phyloP scores from a whole-genome alignment of 2,888 invertebrate genomes.

The Pandemis heparana region DNA sequence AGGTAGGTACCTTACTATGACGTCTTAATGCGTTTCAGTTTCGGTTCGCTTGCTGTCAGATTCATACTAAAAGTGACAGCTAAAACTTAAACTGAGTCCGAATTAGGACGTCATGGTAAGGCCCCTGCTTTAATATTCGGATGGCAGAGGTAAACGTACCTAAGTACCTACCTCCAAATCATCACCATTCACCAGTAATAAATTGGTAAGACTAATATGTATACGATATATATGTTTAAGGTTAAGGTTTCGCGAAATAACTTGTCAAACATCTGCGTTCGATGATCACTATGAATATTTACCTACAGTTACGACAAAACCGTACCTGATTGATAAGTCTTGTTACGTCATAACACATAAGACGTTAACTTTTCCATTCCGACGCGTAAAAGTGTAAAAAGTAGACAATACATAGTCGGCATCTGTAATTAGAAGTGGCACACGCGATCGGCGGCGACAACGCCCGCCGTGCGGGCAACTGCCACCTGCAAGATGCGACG shows the following conservation, averaged over 20 bases:
- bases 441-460: slow-evolving; percentile 61
- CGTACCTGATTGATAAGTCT: slow-evolving; percentile 48
- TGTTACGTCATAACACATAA: slow-evolving; percentile 68
- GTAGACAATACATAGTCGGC: slow-evolving; percentile 72
- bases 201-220: background rate
- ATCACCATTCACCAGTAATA: background rate
- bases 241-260: slow-evolving; percentile 12
- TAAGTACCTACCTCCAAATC: no score
- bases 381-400: slow-evolving; percentile 70
- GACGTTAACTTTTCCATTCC: slow-evolving; percentile 78
- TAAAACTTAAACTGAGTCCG: no score
- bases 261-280: slow-evolving; percentile 28
- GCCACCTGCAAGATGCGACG: slow-evolving; percentile 23
- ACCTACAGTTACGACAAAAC: slow-evolving; percentile 55
- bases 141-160: no score
- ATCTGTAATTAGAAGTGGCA: slow-evolving; percentile 63
- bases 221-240: background rate
- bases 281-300: slow-evolving; percentile 42
- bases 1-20: no score
- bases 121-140: no score
- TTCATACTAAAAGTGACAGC: no score
- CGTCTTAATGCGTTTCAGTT: no score
- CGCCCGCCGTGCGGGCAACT: slow-evolving; percentile 45
- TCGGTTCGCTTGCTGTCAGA: no score
- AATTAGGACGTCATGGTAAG: no score